Evolutionary conservation across 2,888 invertebrate genomes (phyloP).

Genomic region (Oligia strigilis): DNA sequence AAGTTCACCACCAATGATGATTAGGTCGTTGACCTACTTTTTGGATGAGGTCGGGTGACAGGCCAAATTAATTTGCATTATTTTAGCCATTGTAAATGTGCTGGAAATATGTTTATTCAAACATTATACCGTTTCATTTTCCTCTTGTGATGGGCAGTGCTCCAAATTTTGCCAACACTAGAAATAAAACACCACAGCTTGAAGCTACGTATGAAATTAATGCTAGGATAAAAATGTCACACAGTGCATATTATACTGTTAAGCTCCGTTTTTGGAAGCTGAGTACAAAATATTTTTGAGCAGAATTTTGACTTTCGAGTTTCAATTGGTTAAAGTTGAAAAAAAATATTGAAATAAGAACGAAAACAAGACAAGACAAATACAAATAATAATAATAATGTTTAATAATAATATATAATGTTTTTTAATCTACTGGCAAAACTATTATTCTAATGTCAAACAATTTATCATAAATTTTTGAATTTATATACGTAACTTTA

Average conservation of each 20-base stretch:
- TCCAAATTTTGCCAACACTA: constrained; percentile 53
- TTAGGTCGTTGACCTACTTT: constrained; percentile 61
- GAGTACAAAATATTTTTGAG: background rate
- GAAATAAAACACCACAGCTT: constrained; percentile 45
- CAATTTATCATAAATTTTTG: background rate
- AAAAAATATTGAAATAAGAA: background rate
- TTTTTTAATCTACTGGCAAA: background rate
- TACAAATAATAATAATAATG: no score
- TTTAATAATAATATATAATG: no score
- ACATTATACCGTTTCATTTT: constrained; percentile 30
- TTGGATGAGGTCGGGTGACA: constrained; percentile 47
- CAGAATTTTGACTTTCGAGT: background rate
- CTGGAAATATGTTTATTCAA: constrained; percentile 43
- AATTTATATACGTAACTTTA: background rate
- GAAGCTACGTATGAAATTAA: constrained; percentile 49
- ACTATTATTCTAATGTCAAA: background rate
- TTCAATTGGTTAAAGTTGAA: background rate
- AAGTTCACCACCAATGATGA: constrained; percentile 73
- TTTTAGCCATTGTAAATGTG: constrained; percentile 29
- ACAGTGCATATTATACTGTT: constrained; percentile 13
- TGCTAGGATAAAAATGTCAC: constrained; percentile 41
- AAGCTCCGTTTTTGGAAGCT: constrained; percentile 6
- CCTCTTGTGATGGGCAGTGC: constrained; percentile 50
- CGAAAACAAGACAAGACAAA: no score
- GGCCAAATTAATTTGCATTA: constrained; percentile 56